Conservation (phyloP, 2,888 invertebrate species). For the Dicyrtomina minuta region DNA sequence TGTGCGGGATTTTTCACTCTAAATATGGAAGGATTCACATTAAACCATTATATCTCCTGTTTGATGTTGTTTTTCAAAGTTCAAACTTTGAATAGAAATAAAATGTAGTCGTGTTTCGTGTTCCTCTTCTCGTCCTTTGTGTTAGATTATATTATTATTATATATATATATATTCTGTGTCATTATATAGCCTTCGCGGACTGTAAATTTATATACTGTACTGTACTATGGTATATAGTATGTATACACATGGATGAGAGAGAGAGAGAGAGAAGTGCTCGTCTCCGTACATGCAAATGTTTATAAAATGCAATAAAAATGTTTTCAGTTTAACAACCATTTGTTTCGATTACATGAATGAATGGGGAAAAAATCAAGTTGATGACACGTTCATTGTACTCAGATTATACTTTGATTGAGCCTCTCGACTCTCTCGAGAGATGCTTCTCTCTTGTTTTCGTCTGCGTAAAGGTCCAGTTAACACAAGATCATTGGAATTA, state of each 20-base stretch:
- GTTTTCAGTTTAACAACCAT: neutral
- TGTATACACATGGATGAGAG: too few species aligned
- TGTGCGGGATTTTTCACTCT: constrained; percentile 26
- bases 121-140: neutral
- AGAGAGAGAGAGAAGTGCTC: too few species aligned
- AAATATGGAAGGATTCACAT: constrained; percentile 8
- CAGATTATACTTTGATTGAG: constrained; percentile 3
- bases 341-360: constrained; percentile 18
- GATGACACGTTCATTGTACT: neutral
- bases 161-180: too few species aligned
- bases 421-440: neutral
- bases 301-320: too few species aligned
- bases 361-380: constrained; percentile 7
- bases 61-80: too few species aligned
- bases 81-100: too few species aligned
- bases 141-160: too few species aligned
- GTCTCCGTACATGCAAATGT: too few species aligned
- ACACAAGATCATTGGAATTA: constrained; percentile 7
- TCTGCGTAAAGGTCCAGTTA: constrained; percentile 27
- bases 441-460: neutral
- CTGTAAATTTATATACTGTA: too few species aligned
- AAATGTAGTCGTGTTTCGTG: neutral
- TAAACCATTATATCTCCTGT: neutral
- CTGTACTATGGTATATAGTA: too few species aligned
- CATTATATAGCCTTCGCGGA: too few species aligned